phyloP scores from a whole-genome alignment of 2,797 vertebrate species.

The Sphaeramia orbicularis region DNA sequence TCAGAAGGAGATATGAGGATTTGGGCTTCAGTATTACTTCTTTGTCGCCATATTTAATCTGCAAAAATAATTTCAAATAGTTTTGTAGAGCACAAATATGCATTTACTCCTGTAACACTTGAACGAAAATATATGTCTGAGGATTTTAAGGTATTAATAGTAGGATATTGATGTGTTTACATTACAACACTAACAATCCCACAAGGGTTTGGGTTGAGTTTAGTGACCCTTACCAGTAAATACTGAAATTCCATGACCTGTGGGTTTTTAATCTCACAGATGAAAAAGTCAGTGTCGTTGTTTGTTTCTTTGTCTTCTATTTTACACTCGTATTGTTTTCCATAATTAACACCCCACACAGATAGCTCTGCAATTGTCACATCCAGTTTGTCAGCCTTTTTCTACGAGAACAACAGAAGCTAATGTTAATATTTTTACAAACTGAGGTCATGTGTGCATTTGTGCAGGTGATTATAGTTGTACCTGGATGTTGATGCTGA shows the following conservation, averaged over 20 bases:
- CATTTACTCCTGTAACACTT: background rate
- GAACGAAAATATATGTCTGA: background rate
- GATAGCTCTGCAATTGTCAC: conserved; percentile 84
- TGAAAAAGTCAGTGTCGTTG: conserved; percentile 39
- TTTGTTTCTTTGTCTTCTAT: conserved; percentile 72
- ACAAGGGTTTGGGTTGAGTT: too few species aligned
- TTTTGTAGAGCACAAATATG: background rate
- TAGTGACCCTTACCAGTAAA: conserved; percentile 60
- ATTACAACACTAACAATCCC: too few species aligned
- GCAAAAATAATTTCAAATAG: conserved; percentile 29
- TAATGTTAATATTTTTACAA: background rate
- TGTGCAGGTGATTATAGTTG: rapidly evolving
- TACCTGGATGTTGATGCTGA: conserved; percentile 77
- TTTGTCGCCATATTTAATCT: conserved; percentile 88
- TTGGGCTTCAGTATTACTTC: conserved; percentile 20
- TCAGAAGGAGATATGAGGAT: conserved; percentile 54
- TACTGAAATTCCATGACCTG: background rate
- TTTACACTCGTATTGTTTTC: conserved; percentile 49
- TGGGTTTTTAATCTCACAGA: conserved; percentile 64
- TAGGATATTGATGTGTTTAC: too few species aligned
- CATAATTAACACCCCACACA: conserved; percentile 76
- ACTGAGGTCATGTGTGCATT: background rate
- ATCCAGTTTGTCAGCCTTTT: conserved; percentile 88
- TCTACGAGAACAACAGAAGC: conserved; percentile 79
- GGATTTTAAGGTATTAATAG: background rate